Conservation (phyloP, 1,140 invertebrate genomes). For the Brachionus manjavacas region DNA sequence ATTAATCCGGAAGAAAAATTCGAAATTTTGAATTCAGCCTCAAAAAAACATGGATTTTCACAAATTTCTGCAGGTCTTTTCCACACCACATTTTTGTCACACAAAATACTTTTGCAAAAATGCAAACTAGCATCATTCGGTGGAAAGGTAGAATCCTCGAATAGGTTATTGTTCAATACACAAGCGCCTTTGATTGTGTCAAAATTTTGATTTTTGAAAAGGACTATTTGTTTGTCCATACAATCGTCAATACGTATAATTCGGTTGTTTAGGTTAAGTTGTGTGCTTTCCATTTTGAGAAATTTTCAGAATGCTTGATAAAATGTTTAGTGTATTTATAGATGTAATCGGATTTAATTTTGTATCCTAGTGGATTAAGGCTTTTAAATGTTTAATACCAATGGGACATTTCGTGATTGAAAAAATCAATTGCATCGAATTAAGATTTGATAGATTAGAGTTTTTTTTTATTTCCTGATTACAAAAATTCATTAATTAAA, state of each 20-base stretch:
- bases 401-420: background rate
- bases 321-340: background rate
- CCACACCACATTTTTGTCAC: background rate
- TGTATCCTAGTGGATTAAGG: background rate
- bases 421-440: background rate
- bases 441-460: background rate
- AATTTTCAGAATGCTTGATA: background rate
- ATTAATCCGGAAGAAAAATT: conserved; percentile 66
- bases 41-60: conserved; percentile 50
- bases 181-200: background rate
- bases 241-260: background rate
- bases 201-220: background rate
- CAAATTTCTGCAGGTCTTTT: conserved; percentile 45
- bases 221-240: background rate
- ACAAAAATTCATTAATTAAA: background rate
- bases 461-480: background rate
- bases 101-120: no score
- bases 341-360: background rate
- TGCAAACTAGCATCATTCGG: background rate
- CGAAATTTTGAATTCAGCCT: conserved; percentile 55
- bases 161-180: background rate
- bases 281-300: background rate
- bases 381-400: background rate
- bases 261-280: background rate
- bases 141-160: background rate